A percentile compares a stretch with the other conserved stretches of the same genome.
Evolutionary conservation across 30 jellyfish, hydroid and myxozoan genomes (phyloP).

Genomic region (Chrysaora quinquecirrha): DNA sequence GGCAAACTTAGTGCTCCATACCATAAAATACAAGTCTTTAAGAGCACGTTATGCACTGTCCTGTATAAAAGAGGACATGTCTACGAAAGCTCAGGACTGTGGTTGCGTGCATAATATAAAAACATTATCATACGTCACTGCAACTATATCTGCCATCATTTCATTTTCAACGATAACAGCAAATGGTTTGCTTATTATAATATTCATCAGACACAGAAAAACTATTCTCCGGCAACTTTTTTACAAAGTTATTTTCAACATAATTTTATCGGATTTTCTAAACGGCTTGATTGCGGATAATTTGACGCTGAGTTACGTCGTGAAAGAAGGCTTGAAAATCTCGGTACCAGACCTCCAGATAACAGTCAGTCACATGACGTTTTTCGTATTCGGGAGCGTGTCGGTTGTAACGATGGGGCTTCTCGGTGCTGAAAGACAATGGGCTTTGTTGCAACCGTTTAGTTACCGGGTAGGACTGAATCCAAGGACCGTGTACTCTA

Average conservation of each 20-base stretch:
- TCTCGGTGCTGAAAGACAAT: conserved; percentile 59
- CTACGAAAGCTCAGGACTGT: conserved; percentile 40
- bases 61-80: too few species aligned
- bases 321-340: conserved; percentile 54
- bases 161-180: conserved; percentile 29
- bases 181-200: conserved; percentile 35
- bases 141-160: conserved; percentile 34
- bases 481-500: neutral
- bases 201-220: conserved; percentile 31
- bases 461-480: conserved; percentile 59
- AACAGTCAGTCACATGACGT: conserved; percentile 37
- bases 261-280: conserved; percentile 44
- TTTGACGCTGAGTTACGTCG: conserved; percentile 41
- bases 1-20: too few species aligned
- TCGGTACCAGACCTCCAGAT: conserved; percentile 25
- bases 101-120: conserved; percentile 34
- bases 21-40: too few species aligned
- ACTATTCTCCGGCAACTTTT: conserved; percentile 21
- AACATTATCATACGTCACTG: conserved; percentile 46
- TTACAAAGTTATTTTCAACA: conserved; percentile 61
- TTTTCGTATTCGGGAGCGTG: conserved; percentile 61
- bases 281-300: conserved; percentile 61
- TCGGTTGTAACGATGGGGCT: conserved; percentile 65
- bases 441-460: conserved; percentile 62
- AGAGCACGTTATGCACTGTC: too few species aligned